Base-by-base conservation (phyloP, 2,797 vertebrate species). In the Okamejei kenojei region DNA sequence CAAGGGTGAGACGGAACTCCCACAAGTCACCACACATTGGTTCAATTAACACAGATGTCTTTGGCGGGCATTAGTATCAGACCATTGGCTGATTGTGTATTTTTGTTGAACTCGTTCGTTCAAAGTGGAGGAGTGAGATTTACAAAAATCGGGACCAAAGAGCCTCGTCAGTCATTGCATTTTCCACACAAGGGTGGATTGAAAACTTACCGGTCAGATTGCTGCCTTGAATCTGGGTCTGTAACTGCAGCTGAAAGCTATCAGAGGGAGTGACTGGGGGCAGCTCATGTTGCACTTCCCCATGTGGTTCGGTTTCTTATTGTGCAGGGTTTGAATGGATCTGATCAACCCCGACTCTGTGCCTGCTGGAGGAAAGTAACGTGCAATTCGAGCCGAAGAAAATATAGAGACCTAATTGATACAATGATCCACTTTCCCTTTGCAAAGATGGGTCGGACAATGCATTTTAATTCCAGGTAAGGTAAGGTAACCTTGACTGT, bases 401-500 rank as follows among this genome's bases (percentile, higher is more conserved):
- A 92, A 38, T 45, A 58, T 74, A n/a, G 3, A 29, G 38, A 73
- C 3, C 38, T 92, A 8, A 29, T 92, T 76, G 79, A 82, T 94
- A 95, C 93, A 94, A 96, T 95, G 95, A 94, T 95, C 21, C 95
- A 94, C 93, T 93, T 93, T 93, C 95, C 95, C 6, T 86, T 94
- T 94, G 94, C 93, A 93, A 93, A 95, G 93, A 86, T 95, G 17
- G 94, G 94, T 65, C 94, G 95, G 93, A 35, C 94, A 0, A 94
- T 93, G 74, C 94, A 94, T 93, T 93, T 94, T 2, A 94, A 94
- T 93, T 93, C 94, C 95, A 95, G 95, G 95, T 96, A 94, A 95
- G 95, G 76, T 84, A 92, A 76, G 90, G 73, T 76, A 76, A 88
- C 38, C 68, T 71, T 91, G 68, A 73, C 21, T 26, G 23, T 17